A percentile compares a stretch with the other conserved stretches of the same genome.
phyloP scores from a whole-genome alignment of 2,888 invertebrate genomes.

The Calliscelio sp. region DNA sequence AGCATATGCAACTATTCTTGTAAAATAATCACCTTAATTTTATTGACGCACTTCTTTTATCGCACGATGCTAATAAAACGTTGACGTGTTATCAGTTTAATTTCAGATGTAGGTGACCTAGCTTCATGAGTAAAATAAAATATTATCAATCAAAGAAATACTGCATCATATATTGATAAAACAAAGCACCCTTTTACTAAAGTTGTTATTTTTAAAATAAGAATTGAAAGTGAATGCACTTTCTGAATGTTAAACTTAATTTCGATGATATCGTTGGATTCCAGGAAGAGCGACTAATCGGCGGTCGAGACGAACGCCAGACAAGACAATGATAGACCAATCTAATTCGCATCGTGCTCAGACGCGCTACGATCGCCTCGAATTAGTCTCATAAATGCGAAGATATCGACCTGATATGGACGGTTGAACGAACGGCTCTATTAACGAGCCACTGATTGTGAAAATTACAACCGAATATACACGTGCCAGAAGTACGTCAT shows the following conservation, averaged over 20 bases:
- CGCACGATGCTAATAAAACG: conserved; percentile 52
- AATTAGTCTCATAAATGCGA: conserved; percentile 67
- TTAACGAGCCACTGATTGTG: conserved; percentile 62
- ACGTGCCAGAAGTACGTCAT: conserved; percentile 54
- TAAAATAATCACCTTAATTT: conserved; percentile 26
- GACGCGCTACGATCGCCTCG: conserved; percentile 63
- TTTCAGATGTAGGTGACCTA: conserved; percentile 64
- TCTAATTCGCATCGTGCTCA: conserved; percentile 84
- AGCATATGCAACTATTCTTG: conserved; percentile 9
- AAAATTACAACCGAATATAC: conserved; percentile 51
- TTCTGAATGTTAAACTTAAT: conserved; percentile 24
- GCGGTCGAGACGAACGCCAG: conserved; percentile 85
- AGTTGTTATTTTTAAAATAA: too few relatives aligned
- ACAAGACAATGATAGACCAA: conserved; percentile 85
- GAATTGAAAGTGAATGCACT: neutral
- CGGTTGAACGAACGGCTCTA: conserved; percentile 68
- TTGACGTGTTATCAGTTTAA: conserved; percentile 46
- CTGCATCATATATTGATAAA: too few relatives aligned
- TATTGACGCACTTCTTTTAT: conserved; percentile 63
- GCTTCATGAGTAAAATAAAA: conserved; percentile 64
- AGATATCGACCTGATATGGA: conserved; percentile 66
- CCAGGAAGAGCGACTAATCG: conserved; percentile 83
- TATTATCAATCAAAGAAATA: neutral
- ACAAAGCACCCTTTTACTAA: too few relatives aligned
- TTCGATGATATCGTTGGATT: conserved; percentile 76